A percentile compares a stretch with the other conserved stretches of the same genome.
Evolutionary conservation across 2,888 invertebrate genomes (phyloP).

Genomic region (Ferdinandea cuprea): DNA sequence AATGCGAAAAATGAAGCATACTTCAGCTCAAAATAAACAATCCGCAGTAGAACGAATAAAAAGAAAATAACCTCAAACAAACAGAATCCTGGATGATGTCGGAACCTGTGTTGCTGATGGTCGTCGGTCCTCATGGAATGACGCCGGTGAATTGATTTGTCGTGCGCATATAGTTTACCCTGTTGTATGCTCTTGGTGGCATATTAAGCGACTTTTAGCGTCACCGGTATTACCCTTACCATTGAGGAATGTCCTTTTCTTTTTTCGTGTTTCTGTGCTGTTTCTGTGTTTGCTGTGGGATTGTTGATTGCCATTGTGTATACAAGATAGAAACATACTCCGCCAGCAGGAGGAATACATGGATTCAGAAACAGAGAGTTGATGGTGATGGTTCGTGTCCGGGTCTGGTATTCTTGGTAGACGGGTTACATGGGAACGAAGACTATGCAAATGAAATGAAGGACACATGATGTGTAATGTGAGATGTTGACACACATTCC

Average conservation of each 20-base stretch:
- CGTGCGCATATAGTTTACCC: no score
- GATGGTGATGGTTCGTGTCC: constrained; percentile 9
- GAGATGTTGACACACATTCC: constrained; percentile 50
- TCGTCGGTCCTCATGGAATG: constrained; percentile 11
- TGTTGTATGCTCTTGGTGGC: neutral
- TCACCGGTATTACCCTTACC: neutral
- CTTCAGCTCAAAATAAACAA: constrained; percentile 20
- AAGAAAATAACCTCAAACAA: constrained; percentile 4
- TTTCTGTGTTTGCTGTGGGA: constrained; percentile 8
- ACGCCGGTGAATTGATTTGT: constrained; percentile 41
- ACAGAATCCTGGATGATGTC: constrained; percentile 1
- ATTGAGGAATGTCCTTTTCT: constrained; percentile 25
- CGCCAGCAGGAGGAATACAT: constrained; percentile 19
- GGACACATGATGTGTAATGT: constrained; percentile 51
- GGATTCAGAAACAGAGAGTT: neutral
- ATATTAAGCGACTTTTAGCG: constrained; percentile 2
- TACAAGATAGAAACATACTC: constrained; percentile 22
- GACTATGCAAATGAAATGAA: constrained; percentile 39
- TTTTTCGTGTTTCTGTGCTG: no score
- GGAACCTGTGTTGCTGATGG: no score
- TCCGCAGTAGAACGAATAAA: neutral
- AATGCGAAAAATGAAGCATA: constrained; percentile 10
- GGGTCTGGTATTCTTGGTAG: neutral
- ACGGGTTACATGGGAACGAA: no score
- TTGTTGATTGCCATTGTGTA: constrained; percentile 43